Base-by-base conservation (phyloP, 2,113 vertebrate species). In the Etheostoma cragini region DNA sequence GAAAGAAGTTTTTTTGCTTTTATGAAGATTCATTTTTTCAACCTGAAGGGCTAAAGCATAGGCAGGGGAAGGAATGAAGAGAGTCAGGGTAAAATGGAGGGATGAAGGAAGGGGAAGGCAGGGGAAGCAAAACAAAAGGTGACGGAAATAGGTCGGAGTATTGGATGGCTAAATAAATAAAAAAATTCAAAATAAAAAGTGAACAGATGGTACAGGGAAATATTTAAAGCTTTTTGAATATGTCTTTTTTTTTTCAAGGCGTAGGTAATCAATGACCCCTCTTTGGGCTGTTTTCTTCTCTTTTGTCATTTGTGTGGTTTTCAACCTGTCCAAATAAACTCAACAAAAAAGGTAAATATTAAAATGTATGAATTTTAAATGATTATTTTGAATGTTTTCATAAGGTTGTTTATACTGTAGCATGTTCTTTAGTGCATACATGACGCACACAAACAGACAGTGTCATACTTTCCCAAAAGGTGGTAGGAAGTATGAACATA, bases 11-110 rank as follows among this genome's bases (percentile, higher is more conserved):
- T 87, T 76, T 68, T 76, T 65, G 65, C 69, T 85, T 89, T 82
- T 82, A 88, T 88, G 85, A 92, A 92, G 90, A 93, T 93, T 91
- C 72, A 90, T 90, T 92, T 90, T 89, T 90, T 88, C 81, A 88
- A 90, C 84, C 86, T 80, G 85, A 79, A 88, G 79, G 82, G 84
- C 70, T 73, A n/a, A 63, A 77, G 83, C 69, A 64, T 63, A 70
- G 50, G 30, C 62, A 76, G 47, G 57, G 56, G 50, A 15, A 60
- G 53, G 62, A 75, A 71, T 17, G 21, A 66, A 68, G 69, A 63
- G 73, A 69, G 76, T 38, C 69, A 13, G 64, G 60, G 60, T 76
- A 67, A 64, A 53, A 45, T 21, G 46, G 56, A 73, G 49, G 30
- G 60, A 78, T 45, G 50, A 66, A 84, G 50, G 19, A 67, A 26